phyloP scores from a whole-genome alignment of 2,888 invertebrate genomes.

The Rhyacophila evoluta region DNA sequence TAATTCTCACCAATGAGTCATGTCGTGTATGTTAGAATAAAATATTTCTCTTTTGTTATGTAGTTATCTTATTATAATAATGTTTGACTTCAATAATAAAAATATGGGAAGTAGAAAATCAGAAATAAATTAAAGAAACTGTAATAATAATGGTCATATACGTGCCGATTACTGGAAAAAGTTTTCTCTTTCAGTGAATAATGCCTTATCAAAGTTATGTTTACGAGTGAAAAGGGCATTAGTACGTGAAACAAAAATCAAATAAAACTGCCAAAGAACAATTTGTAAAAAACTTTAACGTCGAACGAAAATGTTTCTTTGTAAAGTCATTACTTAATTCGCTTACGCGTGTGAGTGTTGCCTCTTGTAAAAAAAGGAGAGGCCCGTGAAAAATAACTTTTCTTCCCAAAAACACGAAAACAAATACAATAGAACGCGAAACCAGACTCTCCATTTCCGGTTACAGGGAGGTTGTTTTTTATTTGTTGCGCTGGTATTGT shows the following conservation, averaged over 20 bases:
- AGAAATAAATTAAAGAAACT: no score
- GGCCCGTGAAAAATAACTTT: conserved; percentile 23
- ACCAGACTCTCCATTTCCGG: conserved; percentile 44
- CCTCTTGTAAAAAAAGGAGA: neutral
- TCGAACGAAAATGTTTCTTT: conserved; percentile 8
- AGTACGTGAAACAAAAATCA: conserved; percentile 24
- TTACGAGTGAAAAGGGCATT: conserved; percentile 13
- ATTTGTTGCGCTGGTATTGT: conserved; percentile 35
- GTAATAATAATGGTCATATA: no score
- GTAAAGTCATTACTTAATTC: conserved; percentile 26
- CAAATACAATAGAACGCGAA: conserved; percentile 26
- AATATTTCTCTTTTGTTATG: no score
- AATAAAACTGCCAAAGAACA: conserved; percentile 24
- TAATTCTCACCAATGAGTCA: no score
- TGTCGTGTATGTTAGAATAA: no score
- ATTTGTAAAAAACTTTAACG: conserved; percentile 24
- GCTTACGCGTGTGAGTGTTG: conserved; percentile 11
- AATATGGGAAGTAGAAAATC: no score
- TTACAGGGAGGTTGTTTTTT: conserved; percentile 39
- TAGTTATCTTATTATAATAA: no score
- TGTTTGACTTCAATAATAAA: no score
- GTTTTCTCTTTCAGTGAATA: neutral
- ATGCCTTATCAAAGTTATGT: conserved; percentile 12
- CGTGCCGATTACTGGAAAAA: neutral
- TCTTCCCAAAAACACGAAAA: conserved; percentile 10